phyloP scores from a whole-genome alignment of 1,140 invertebrate species.

The Rhopalosiphum maidis region DNA sequence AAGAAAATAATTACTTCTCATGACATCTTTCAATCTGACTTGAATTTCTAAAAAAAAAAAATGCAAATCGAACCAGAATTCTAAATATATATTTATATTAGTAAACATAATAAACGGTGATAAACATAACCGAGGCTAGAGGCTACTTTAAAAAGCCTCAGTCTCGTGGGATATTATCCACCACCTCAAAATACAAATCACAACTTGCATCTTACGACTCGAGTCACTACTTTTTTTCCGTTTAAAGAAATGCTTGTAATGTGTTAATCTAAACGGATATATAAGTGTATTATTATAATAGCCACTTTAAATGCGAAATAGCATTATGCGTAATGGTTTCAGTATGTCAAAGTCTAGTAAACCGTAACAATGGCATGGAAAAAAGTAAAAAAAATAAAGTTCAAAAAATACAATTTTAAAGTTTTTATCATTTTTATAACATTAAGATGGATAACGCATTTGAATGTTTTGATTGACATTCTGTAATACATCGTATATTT shows the following conservation, averaged over 20 bases:
- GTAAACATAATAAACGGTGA: not conserved
- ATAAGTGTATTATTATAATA: slow-evolving; percentile 15
- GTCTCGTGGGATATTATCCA: not conserved
- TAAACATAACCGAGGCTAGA: not conserved
- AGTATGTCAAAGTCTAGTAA: not conserved
- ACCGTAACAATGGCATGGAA: not conserved
- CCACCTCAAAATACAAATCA: not conserved
- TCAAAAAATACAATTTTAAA: not conserved
- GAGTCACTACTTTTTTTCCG: not conserved
- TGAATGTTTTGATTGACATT: not conserved
- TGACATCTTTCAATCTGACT: not conserved
- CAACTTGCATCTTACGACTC: not conserved
- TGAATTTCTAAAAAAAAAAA: not conserved
- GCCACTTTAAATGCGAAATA: not conserved
- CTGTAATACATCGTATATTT: not conserved
- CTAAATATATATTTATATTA: not conserved
- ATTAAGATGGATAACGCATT: not conserved
- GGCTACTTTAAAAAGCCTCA: not conserved
- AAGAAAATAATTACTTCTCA: not conserved
- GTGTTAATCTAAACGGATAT: not conserved
- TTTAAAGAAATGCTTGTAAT: slow-evolving; percentile 8
- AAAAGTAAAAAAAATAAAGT: not conserved
- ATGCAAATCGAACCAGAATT: not conserved
- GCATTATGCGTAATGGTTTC: not conserved
- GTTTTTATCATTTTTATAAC: not conserved